phyloP scores from a whole-genome alignment of 2,797 vertebrate genomes.

The Sardinella longiceps region DNA sequence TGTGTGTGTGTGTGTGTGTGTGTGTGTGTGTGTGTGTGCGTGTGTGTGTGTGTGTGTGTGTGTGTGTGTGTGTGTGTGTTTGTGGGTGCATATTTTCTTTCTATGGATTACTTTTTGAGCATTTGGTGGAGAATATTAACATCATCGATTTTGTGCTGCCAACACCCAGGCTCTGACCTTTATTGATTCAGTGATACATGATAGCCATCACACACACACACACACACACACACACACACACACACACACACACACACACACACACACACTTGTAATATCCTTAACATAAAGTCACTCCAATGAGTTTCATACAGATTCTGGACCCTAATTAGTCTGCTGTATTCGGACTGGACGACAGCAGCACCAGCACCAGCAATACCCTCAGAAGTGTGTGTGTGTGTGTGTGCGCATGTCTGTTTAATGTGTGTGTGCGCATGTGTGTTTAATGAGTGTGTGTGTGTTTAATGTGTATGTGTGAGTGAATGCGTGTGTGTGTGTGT shows the following conservation, averaged over 20 bases:
- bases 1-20: too few relatives aligned
- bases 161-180: not conserved
- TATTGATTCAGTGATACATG: slow-evolving; percentile 8
- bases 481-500: too few relatives aligned
- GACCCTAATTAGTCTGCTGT: not conserved
- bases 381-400: too few relatives aligned
- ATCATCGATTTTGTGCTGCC: slow-evolving; percentile 14
- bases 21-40: too few relatives aligned
- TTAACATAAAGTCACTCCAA: not conserved
- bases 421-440: too few relatives aligned
- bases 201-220: not conserved
- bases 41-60: too few relatives aligned
- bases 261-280: not conserved
- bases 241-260: not conserved
- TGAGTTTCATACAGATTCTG: not conserved
- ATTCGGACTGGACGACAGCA: not conserved
- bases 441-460: too few relatives aligned
- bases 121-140: not conserved
- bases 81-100: not conserved
- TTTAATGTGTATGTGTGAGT: too few relatives aligned
- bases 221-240: not conserved
- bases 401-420: too few relatives aligned
- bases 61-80: too few relatives aligned
- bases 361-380: too few relatives aligned
- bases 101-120: not conserved